Conservation (phyloP, 2,888 invertebrate species). For the Argyra leucocephala region DNA sequence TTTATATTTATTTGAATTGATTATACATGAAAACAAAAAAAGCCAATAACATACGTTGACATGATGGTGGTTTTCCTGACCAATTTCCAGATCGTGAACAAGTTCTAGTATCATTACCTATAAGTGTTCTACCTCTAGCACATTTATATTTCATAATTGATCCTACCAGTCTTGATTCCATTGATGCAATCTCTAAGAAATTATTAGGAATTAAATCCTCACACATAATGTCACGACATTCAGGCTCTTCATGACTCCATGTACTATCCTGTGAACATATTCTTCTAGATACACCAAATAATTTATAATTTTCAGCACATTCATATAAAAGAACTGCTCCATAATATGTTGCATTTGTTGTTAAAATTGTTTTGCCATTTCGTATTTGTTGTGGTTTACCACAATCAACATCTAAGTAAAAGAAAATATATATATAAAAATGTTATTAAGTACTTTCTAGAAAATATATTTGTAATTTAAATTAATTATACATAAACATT, state of each 20-base stretch:
- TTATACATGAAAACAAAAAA: conserved; percentile 2
- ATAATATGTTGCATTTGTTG: conserved; percentile 81
- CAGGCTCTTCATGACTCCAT: conserved; percentile 76
- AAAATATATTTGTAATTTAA: background rate
- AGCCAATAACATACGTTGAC: conserved; percentile 57
- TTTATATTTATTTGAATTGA: conserved; percentile 11
- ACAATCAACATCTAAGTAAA: conserved; percentile 81
- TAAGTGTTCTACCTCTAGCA: conserved; percentile 67
- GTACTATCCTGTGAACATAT: conserved; percentile 81
- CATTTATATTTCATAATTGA: conserved; percentile 73
- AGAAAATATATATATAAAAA: conserved; percentile 24
- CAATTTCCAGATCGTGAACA: conserved; percentile 72
- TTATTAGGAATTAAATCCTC: conserved; percentile 44
- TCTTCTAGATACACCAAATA: conserved; percentile 73
- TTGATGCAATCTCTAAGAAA: background rate
- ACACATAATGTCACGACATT: conserved; percentile 77
- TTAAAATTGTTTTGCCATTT: conserved; percentile 67
- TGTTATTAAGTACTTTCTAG: background rate
- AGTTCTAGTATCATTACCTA: conserved; percentile 66
- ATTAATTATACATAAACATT: conserved; percentile 79
- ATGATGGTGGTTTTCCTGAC: conserved; percentile 68
- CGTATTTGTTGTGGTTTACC: conserved; percentile 61
- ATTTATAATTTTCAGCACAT: conserved; percentile 68
- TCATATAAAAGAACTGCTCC: conserved; percentile 77
- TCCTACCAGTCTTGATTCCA: conserved; percentile 54